Base-by-base conservation (phyloP, 2,113 vertebrate genomes). In the Tamias sibiricus region DNA sequence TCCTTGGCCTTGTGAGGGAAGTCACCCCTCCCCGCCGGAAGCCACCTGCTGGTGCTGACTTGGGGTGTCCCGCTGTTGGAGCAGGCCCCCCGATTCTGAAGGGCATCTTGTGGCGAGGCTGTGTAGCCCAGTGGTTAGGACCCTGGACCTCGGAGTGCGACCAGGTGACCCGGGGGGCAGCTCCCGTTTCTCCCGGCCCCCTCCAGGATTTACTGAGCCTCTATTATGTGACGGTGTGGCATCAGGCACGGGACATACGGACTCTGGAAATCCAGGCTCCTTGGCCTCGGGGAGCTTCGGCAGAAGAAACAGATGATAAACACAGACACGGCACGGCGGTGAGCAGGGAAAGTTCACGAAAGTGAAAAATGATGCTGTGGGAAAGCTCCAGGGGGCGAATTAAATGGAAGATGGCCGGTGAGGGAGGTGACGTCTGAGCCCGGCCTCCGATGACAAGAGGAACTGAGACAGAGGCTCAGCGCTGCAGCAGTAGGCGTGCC, bases 141-240 rank as follows among this genome's bases (percentile, higher is more conserved):
- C 12, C 7, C 40, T 30, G 22, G 19, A 76, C n/a, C 57, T 81
- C 30, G 22, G 40, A 12, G 28, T 44, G 40, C 59, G 52, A 37
- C n/a, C n/a, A n/a, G 0, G 10, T 2, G 24, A 44, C 57, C n/a
- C 24, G 2, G 8, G 2, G 8, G 28, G 64, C 75, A n/a, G 72
- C 26, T 19, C n/a, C 77, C n/a, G 24, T 10, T 2, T 40, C 26
- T 66, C 44, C 13, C 2, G 54, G 28, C 40, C 20, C 4, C n/a
- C 52, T 11, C 0, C 2, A 40, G 74, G 30, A 4, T 64, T 85
- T 30, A 35, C 22, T 47, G 0, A 6, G 32, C 40, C 40, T 59
- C 79, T 10, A 0, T 42, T n/a, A 0, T 4, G 3, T 62, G 52
- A n/a, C 0, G 0, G 40, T 30, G 1, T 28, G 3, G 7, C 22